Percentiles rank a stretch among this genome's conserved stretches.
phyloP scores from a whole-genome alignment of 2,113 vertebrate genomes.

The Datnioides undecimradiatus region DNA sequence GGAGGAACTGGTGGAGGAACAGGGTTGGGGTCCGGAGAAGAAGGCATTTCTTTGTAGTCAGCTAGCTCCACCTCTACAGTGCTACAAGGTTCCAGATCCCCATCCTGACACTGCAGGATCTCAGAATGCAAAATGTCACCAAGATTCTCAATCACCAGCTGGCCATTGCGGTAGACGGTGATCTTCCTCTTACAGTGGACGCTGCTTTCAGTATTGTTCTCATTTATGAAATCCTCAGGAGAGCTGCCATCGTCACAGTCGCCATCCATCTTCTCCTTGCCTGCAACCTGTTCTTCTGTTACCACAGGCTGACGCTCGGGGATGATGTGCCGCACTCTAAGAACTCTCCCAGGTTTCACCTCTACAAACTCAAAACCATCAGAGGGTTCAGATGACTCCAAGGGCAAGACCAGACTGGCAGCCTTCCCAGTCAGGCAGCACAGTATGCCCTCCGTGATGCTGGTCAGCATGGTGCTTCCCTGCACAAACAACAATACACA shows the following conservation, averaged over 20 bases:
- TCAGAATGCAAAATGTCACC: slow-evolving; percentile 89
- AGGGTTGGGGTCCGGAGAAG: slow-evolving; percentile 74
- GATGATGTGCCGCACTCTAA: slow-evolving; percentile 88
- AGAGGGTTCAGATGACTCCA: slow-evolving; percentile 88
- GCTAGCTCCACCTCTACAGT: slow-evolving; percentile 89
- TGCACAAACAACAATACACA: slow-evolving; percentile 62
- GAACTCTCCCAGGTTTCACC: slow-evolving; percentile 93
- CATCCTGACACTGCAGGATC: slow-evolving; percentile 89
- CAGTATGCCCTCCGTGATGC: slow-evolving; percentile 91
- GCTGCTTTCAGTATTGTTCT: slow-evolving; percentile 40
- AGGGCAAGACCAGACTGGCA: slow-evolving; percentile 88
- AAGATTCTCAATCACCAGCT: slow-evolving; percentile 96
- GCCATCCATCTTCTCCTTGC: slow-evolving; percentile 7
- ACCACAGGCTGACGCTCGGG: slow-evolving; percentile 69
- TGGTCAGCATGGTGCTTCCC: slow-evolving; percentile 89
- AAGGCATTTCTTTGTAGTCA: slow-evolving; percentile 80
- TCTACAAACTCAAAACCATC: slow-evolving; percentile 95
- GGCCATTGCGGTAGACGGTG: slow-evolving; percentile 93
- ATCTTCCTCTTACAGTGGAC: slow-evolving; percentile 95
- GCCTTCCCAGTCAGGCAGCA: slow-evolving; percentile 94
- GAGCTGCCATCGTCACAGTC: not conserved
- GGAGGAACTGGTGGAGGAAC: slow-evolving; percentile 48
- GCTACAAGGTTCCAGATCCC: slow-evolving; percentile 85
- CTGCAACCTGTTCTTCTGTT: slow-evolving; percentile 61
- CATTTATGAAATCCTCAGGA: slow-evolving; percentile 10